phyloP scores from a whole-genome alignment of 2,797 vertebrate species.

The Mormyrus hasselquistii region DNA sequence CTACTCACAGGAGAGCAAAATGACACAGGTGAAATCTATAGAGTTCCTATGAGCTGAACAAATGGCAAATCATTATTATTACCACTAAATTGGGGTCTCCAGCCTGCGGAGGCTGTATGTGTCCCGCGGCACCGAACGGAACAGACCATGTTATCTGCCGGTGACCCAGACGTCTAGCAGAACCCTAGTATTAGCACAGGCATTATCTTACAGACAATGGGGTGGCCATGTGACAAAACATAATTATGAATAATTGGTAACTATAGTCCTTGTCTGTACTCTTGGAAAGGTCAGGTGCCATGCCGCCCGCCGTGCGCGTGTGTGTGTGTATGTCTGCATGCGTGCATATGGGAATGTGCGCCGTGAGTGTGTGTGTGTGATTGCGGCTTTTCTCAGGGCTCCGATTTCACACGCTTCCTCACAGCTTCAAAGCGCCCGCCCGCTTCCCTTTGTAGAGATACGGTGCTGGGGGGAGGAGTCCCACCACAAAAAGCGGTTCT shows the following conservation, averaged over 20 bases:
- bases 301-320: neutral
- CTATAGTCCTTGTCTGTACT: neutral
- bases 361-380: neutral
- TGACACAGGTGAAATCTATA: neutral
- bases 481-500: neutral
- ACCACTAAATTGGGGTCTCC: neutral
- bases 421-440: neutral
- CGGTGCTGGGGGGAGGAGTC: neutral
- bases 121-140: neutral
- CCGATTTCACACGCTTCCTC: conserved; percentile 23
- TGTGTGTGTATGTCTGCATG: neutral
- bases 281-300: conserved; percentile 20
- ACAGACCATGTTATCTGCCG: neutral
- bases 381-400: neutral
- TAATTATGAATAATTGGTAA: conserved; percentile 11
- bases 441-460: neutral
- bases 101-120: neutral
- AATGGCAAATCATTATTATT: neutral
- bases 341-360: neutral
- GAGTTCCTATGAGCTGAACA: neutral
- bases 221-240: neutral
- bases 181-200: conserved; percentile 17
- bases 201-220: conserved; percentile 23
- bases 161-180: neutral
- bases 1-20: neutral